These are phyloP conservation scores for Etia nguti DNA, from an alignment of 2,113 vertebrate species.

Conservation along the genomic window DNA sequence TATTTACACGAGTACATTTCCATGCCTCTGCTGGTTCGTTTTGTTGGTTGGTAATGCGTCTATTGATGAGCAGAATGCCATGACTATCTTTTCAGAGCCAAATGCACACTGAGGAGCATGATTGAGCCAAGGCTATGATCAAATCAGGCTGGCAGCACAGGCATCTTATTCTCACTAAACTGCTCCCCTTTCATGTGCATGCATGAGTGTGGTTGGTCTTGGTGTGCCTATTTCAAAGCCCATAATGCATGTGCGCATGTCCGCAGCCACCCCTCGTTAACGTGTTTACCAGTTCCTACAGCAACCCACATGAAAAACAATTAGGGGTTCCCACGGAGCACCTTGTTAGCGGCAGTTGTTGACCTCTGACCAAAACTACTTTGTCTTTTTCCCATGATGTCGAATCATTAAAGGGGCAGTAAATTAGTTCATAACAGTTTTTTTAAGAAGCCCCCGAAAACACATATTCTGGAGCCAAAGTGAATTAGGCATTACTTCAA, in stretches of 20 bases:
- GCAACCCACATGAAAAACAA: conserved; percentile 49
- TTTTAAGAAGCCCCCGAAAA: background rate
- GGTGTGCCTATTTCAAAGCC: background rate
- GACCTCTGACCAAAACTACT: conserved; percentile 40
- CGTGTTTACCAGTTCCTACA: conserved; percentile 49
- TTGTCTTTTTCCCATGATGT: conserved; percentile 38
- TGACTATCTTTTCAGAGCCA: conserved; percentile 37
- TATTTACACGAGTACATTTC: conserved; percentile 31
- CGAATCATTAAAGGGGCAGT: conserved; percentile 13
- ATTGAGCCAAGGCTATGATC: conserved; percentile 9
- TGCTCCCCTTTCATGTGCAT: background rate
- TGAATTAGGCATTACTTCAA: conserved; percentile 13
- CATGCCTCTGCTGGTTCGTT: conserved; percentile 31
- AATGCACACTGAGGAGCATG: conserved; percentile 1
- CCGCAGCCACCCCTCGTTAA: conserved; percentile 22
- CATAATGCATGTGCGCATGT: background rate
- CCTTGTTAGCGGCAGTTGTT: conserved; percentile 43
- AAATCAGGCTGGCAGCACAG: background rate
- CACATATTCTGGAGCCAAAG: background rate
- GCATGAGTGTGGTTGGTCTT: background rate
- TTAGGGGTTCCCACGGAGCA: conserved; percentile 26
- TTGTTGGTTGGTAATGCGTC: conserved; percentile 16
- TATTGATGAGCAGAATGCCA: conserved; percentile 48
- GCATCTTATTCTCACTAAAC: background rate
- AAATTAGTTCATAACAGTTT: background rate